Base-by-base conservation (phyloP, 2,888 invertebrate species). In the Hyalella azteca region DNA sequence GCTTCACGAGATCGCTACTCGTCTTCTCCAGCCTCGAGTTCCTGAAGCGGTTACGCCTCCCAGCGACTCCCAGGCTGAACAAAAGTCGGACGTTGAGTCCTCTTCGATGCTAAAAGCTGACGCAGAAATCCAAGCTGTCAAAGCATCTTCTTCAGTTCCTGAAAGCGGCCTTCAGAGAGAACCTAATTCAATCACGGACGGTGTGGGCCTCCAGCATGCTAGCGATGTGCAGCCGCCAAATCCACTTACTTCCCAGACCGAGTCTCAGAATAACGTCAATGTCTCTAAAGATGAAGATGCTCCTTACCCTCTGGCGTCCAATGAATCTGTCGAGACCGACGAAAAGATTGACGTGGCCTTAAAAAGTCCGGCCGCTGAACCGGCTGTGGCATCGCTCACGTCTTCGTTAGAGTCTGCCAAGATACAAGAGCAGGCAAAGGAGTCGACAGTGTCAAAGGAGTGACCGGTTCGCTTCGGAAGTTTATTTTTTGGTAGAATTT, bases 191-290 rank as follows among this genome's bases (percentile, higher is more conserved):
- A 66, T 66, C 13, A 36, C 19, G 29, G 36, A 32, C 15, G 11
- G 66, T 66, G 66, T 66, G 66, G 36, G 66, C 36, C 36, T 36
- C 36, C 19, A 29, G 66, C 66, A 29, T 66, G 66, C 66, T 36
- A 36, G 66, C 66, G 66, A 66, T 66, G 66, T 36, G 36, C 36
- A n/a, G 15, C 32, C 32, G 66, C 66, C 66, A 66, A 66, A 66
- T 66, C 36, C 66, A 66, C 36, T 66, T 66, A 66, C 66, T 32
- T 32, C 66, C 36, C 66, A 66, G 36, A 66, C 66, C 66, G 66
- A 66, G 36, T 36, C 66, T n/a, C 66, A 66, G 66, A 66, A 66
- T 66, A 66, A 66, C 36, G 66, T 36, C 36, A 36, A 66, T 66
- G 66, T 36, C 66, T 66, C 66, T 22, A 19, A 36, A 29, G 66